Base-by-base conservation (phyloP, 2,888 invertebrate species). In the Athalia circularis region DNA sequence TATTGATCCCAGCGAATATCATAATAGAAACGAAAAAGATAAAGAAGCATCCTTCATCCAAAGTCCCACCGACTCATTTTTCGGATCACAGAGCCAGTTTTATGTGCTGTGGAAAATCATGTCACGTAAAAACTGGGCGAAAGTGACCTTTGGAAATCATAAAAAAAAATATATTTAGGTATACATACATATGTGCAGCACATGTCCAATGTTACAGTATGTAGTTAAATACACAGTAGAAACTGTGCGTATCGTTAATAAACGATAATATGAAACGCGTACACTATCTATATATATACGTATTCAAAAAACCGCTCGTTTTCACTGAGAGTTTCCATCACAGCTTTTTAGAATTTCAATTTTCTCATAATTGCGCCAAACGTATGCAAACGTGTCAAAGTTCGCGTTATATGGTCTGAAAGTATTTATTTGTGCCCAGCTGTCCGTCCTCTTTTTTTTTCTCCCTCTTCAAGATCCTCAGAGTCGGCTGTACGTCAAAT, bases 1-100 rank as follows among this genome's bases (percentile, higher is more conserved):
- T 88, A 64, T 79, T 88, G 65, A 79, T 88, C 59, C 87, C 88
- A 0, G 78, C 50, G 4, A 87, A 87, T 74, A 82, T 88, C 48
- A 77, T 85, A 29, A 87, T 88, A 11, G 80, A 83, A 59, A 50
- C 83, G 0, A 75, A 78, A 15, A 84, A 80, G 9, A 83, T 79
- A n/a, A 83, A 77, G 67, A 83, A 82, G 62, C 85, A 86, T 79
- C 87, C 86, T 5, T 85, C 85, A 0, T 83, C 84, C 3, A 79
- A 76, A 5, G 78, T 70, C 47, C 80, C 82, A 0, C 59, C 72
- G 59, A 72, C 57, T 45, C 47, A 72, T 72, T 11, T 62, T 47
- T 3, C 47, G 15, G 15, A 67, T 3, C 7, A 15, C 68, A 5
- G 54, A 43, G 3, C 29, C 29, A 29, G 29, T 3, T 65, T 48